These are phyloP conservation scores for Carpatolechia fugitivella DNA, from an alignment of 2,888 invertebrate species.

Conservation along the genomic window DNA sequence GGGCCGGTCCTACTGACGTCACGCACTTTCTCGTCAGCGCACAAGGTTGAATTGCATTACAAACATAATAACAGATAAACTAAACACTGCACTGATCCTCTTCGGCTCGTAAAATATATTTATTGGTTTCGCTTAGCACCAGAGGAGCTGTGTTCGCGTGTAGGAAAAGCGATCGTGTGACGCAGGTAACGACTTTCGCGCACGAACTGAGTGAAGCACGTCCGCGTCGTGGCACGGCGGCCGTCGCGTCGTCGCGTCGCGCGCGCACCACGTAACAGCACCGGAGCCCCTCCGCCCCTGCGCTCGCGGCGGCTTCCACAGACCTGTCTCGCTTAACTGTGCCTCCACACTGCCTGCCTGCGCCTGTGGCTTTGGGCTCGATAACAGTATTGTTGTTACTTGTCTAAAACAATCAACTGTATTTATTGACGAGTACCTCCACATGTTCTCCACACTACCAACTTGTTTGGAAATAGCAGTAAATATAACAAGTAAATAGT, in stretches of 20 bases:
- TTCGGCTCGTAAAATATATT: conserved; percentile 44
- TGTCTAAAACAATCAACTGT: no score
- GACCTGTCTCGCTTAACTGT: conserved; percentile 26
- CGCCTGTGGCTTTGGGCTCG: not conserved
- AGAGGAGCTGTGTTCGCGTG: conserved; percentile 57
- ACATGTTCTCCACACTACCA: no score
- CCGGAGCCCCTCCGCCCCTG: conserved; percentile 47
- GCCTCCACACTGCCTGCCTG: not conserved
- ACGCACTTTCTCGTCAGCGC: conserved; percentile 69
- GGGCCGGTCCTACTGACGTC: conserved; percentile 73
- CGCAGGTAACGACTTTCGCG: conserved; percentile 77
- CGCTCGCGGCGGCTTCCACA: conserved; percentile 18
- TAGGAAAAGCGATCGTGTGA: conserved; percentile 66
- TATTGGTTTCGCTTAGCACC: conserved; percentile 47
- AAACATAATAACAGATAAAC: conserved; percentile 35
- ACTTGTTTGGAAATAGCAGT: no score
- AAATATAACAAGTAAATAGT: no score
- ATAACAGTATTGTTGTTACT: no score
- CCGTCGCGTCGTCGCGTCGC: conserved; percentile 47
- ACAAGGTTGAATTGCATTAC: conserved; percentile 56
- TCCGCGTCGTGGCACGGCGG: conserved; percentile 67
- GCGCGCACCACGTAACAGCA: conserved; percentile 69
- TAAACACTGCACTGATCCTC: conserved; percentile 40
- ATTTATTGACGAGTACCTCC: no score
- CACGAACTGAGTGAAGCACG: conserved; percentile 79